Base-by-base conservation (phyloP, 2,888 invertebrate species). In the Trachelus iudaicus region DNA sequence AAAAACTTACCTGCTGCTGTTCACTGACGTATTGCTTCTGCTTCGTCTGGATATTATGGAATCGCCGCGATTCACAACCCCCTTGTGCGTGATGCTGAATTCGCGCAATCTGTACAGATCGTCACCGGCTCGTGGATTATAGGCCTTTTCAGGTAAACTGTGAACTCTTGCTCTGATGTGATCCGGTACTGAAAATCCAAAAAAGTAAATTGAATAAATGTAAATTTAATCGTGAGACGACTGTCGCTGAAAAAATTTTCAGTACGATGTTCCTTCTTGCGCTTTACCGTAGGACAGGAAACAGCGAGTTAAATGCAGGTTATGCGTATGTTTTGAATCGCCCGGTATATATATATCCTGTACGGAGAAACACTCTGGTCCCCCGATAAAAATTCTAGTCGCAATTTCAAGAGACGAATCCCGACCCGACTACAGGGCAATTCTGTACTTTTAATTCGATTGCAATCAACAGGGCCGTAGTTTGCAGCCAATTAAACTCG, bases 11-110 rank as follows among this genome's bases (percentile, higher is more conserved):
- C 95, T 95, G 93, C 96, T 97, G 75, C 90, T 90, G 90, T 97
- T 97, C 88, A 97, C 97, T 79, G 97, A 97, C 4, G 97, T 97
- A 87, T 97, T 97, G 83, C 97, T 97, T 71, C 96, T 94, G 79
- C 97, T 97, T 69, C 97, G 93, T 12, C 97, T 93, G 84, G 96
- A 96, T 90, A 97, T 96, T 86, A 97, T 96, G 78, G 96, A 96
- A 92, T 97, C 97, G 0, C 97, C 97, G 84, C 97, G 96, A 92
- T 97, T 97, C 83, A 97, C 96, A 40, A 97, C 96, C 0, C 97
- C 97, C 91, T 97, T 97, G 89, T 96, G 96, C 76, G 96, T 96
- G 89, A 97, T 97, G 90, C 96, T 96, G 93, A 97, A 97, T 79
- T 95, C 97, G 1, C 97, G 92, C 80, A 97, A 93, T 40, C 97